These are phyloP conservation scores for Melanaphis sacchari DNA, from an alignment of 1,140 invertebrate genomes.

Conservation along the genomic window DNA sequence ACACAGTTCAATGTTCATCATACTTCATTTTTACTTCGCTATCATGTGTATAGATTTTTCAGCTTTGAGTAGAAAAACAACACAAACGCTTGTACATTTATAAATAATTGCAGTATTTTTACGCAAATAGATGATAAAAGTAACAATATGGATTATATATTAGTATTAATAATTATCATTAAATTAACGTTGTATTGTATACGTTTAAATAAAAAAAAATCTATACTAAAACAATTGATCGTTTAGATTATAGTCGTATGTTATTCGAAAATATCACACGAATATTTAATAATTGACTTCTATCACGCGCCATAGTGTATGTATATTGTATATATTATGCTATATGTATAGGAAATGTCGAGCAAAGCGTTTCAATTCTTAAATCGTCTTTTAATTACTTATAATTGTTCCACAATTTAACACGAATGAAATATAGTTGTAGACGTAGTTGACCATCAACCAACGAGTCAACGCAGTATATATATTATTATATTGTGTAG, in stretches of 20 bases:
- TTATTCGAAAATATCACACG: background rate
- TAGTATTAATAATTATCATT: background rate
- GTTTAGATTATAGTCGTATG: background rate
- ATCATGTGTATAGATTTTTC: background rate
- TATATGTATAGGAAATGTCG: too few species aligned
- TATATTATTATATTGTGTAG: constrained; percentile 8
- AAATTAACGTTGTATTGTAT: background rate
- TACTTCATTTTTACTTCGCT: background rate
- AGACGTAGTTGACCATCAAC: too few species aligned
- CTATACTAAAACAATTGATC: background rate
- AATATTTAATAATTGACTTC: background rate
- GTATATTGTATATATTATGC: background rate
- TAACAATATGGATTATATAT: background rate
- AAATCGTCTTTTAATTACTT: constrained; percentile 33
- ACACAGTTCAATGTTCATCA: too few species aligned
- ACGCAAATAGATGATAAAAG: too few species aligned
- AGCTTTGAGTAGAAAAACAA: background rate
- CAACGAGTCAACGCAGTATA: background rate
- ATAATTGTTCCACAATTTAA: background rate
- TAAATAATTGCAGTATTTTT: too few species aligned
- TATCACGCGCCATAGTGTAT: background rate
- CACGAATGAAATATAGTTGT: background rate
- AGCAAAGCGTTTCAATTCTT: background rate
- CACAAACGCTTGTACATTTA: too few species aligned
- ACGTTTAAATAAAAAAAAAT: background rate